Evolutionary conservation across 2,888 invertebrate species (phyloP).

Genomic region (Drosophila villosipedis): DNA sequence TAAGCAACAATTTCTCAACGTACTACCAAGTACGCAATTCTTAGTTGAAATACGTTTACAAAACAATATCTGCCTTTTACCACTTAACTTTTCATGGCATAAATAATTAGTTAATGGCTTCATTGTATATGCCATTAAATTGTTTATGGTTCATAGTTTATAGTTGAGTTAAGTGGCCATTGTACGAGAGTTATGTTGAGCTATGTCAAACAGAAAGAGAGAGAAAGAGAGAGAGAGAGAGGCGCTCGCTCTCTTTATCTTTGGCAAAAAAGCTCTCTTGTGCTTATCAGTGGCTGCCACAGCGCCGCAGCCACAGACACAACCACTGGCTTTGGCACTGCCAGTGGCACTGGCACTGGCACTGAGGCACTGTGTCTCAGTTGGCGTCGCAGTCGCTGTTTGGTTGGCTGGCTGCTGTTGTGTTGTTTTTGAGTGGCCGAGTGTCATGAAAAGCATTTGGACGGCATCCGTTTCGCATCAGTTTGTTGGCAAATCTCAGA

Average conservation of each 20-base stretch:
- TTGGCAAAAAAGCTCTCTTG: constrained; percentile 39
- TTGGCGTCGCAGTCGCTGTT: constrained; percentile 33
- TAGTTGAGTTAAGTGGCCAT: constrained; percentile 16
- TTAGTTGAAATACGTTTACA: not conserved
- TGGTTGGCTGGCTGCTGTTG: constrained; percentile 32
- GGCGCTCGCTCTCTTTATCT: constrained; percentile 8
- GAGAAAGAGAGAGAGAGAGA: no score
- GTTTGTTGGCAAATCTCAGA: constrained; percentile 82
- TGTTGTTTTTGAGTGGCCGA: constrained; percentile 46
- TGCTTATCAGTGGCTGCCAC: constrained; percentile 46
- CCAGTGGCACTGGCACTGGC: constrained; percentile 1
- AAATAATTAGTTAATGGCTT: constrained; percentile 40
- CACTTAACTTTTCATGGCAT: constrained; percentile 1
- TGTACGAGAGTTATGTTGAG: not conserved
- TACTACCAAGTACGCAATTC: not conserved
- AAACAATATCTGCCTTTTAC: not conserved
- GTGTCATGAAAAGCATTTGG: constrained; percentile 76
- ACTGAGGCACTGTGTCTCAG: constrained; percentile 9
- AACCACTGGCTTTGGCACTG: constrained; percentile 24
- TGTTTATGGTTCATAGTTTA: constrained; percentile 34
- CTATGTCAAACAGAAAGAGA: constrained; percentile 12
- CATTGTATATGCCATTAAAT: constrained; percentile 37
- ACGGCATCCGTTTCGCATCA: constrained; percentile 79
- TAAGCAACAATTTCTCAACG: not conserved
- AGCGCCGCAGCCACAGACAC: constrained; percentile 12